Evolutionary conservation across 1,140 invertebrate species (phyloP).

Genomic region (Aphaenogaster floridana): DNA sequence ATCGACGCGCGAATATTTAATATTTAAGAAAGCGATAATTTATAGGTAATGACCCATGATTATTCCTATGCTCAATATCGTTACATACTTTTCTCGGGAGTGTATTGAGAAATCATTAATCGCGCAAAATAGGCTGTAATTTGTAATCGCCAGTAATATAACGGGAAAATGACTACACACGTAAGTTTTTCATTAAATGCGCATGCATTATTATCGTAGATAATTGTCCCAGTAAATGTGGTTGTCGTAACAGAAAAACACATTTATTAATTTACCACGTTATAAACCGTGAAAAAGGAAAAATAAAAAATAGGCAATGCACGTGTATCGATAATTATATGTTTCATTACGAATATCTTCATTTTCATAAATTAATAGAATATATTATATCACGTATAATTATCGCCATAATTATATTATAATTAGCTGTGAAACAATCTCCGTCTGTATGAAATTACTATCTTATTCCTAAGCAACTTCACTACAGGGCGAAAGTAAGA

Average conservation of each 20-base stretch:
- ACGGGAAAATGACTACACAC: neutral
- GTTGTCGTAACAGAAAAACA: neutral
- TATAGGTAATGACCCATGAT: conserved; percentile 29
- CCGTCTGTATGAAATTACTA: neutral
- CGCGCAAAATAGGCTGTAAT: neutral
- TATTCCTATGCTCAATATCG: neutral
- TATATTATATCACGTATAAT: neutral
- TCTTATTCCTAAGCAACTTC: too few species aligned
- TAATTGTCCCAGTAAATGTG: neutral
- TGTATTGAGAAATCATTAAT: conserved; percentile 50
- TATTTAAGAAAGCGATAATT: conserved; percentile 50
- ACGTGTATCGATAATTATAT: neutral
- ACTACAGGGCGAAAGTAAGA: neutral
- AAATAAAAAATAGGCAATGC: conserved; percentile 4
- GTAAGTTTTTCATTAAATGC: conserved; percentile 14
- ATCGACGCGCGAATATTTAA: conserved; percentile 13
- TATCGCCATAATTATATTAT: neutral
- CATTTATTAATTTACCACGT: neutral
- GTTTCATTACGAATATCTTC: neutral
- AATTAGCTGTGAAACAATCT: neutral
- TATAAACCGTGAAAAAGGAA: neutral
- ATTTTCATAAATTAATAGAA: neutral
- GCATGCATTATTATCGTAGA: neutral
- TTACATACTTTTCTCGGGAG: conserved; percentile 11
- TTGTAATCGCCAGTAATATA: neutral